Base-by-base conservation (phyloP, 2,888 invertebrate species). In the Neria commutata region DNA sequence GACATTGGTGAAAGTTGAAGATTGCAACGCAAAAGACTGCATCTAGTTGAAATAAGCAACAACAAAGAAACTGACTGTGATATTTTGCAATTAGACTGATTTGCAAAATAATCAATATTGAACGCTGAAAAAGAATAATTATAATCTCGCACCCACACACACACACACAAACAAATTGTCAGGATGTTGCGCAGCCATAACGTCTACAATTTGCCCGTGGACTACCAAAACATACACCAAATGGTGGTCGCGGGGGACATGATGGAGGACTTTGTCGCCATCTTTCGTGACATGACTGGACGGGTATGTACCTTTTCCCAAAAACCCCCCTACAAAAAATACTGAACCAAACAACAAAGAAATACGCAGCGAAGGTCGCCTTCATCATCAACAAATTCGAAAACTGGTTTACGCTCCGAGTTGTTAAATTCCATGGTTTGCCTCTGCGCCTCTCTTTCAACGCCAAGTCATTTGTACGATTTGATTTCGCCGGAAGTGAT, bases 191-290 rank as follows among this genome's bases (percentile, higher is more conserved):
- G 78, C 60, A 77, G 69, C 61, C 68, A 74, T 67, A 37, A 37
- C n/a, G 37, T n/a, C 5, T 73, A 78, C 55, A 85, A 83, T 77
- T 88, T 90, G 87, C 86, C 86, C 75, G 80, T 87, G 76, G 89
- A 89, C 75, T 78, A 77, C 63, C 78, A 77, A 60, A 77, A 89
- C 87, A 78, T 85, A 23, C 76, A 88, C 68, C 79, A 87, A 84
- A 85, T 69, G 82, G 84, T 72, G 80, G 85, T 75, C 84, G 78
- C 88, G 68, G 90, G 90, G 69, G 89, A 90, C 81, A 86, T 89
- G 71, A 85, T 91, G 81, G 89, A 89, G 78, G 90, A 91, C 81
- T 89, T 90, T 81, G 85, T 89, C 73, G 81, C 87, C 71, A 84
- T 89, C 75, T 88, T 89, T 77, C 87, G 88, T 67, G 86, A 89